These are phyloP conservation scores for Polydrusus pterygomalis DNA, from an alignment of 2,888 invertebrate species.

Conservation along the genomic window DNA sequence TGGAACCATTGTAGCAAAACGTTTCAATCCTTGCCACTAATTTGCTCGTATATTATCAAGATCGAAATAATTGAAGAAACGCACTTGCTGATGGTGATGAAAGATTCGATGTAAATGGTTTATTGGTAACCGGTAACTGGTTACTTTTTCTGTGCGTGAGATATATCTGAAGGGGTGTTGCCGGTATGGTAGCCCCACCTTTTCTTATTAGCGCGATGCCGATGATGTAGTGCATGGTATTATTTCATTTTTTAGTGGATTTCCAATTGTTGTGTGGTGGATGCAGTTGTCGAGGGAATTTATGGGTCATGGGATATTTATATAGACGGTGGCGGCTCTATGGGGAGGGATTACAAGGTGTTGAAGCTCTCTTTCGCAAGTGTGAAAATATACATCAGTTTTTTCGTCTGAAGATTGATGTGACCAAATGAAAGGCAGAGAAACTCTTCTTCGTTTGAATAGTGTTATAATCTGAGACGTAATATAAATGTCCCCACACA, in stretches of 20 bases:
- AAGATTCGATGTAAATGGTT: constrained; percentile 19
- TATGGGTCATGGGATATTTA: too few species aligned
- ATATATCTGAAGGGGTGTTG: constrained; percentile 14
- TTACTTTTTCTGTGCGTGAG: constrained; percentile 22
- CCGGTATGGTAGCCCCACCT: constrained; percentile 8
- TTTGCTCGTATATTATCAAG: constrained; percentile 17
- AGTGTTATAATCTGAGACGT: too few species aligned
- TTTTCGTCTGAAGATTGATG: too few species aligned
- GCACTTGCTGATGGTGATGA: constrained; percentile 21
- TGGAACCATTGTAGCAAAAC: constrained; percentile 26
- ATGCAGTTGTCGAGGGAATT: not conserved
- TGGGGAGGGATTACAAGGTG: too few species aligned
- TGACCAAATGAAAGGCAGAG: too few species aligned
- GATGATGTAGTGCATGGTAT: not conserved
- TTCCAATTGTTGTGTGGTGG: not conserved
- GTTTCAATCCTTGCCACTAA: constrained; percentile 22
- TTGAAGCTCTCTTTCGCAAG: too few species aligned
- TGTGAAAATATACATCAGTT: too few species aligned
- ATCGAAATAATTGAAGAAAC: constrained; percentile 25
- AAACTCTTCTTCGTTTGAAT: too few species aligned
- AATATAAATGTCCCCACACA: too few species aligned
- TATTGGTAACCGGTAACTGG: constrained; percentile 14
- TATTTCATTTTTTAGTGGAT: not conserved
- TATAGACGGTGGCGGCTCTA: too few species aligned
- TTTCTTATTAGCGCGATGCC: constrained; percentile 7